Evolutionary conservation across 2,888 invertebrate species (phyloP), one percentile per base, ranked within the genome.

Genomic region (Hesperia comma): DNA sequence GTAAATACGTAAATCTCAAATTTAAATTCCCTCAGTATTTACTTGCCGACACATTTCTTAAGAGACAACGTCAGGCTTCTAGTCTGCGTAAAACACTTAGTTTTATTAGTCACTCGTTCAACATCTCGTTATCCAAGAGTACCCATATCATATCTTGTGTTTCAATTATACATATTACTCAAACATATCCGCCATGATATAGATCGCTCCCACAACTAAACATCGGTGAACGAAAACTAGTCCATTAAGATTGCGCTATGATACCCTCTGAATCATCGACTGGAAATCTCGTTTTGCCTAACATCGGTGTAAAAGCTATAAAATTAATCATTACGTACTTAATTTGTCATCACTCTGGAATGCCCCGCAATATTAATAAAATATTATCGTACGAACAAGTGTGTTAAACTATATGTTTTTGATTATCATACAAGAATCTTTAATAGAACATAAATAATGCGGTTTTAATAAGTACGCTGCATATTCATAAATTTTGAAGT

Each of bases 311-410:
- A 40, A 41, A 21, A 15, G 15, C 26, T 41, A 32, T 37, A 19
- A 19, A 15, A 46, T 15, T 53, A 21, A 19, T 4, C 21, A 53
- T 21, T 40, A 26, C 1, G 26, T 14, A 41, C 61, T 26, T 53
- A 61, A 53, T 41, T 62, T 6, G 54, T 62, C 62, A 62, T 62
- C 62, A 41, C 41, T 62, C 12, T 54, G 62, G 62, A 43, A 62
- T 62, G 41, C 54, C 14, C 32, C 33, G 33, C 60, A 10, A 54
- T 41, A 43, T 62, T 43, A 10, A 21, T 41, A 8, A 43, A 7
- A 54, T 62, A 62, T 54, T 53, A 40, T 53, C 53, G 32, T 10
- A 19, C 12, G 12, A 21, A 41, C 26, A 40, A 61, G 33, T 26
- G n/a, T 21, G 3, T 21, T 51, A 21, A 12, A 21, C 21, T 5